Percentiles rank a stretch among this genome's conserved stretches.
Conservation (phyloP, 2,888 invertebrate genomes). For the Aplocera efformata region DNA sequence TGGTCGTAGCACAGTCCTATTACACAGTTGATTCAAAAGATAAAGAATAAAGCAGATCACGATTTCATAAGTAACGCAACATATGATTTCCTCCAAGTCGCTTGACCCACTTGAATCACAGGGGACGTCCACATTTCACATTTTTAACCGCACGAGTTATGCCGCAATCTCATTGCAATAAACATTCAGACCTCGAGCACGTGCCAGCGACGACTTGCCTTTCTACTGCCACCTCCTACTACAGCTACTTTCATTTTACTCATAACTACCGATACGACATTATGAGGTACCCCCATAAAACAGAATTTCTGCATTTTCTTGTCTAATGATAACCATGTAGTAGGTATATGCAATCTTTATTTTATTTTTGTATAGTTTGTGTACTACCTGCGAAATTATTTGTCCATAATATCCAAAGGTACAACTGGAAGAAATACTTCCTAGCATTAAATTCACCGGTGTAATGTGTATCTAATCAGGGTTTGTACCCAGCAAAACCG, state of each 20-base stretch:
- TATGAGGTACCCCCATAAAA: too few relatives aligned
- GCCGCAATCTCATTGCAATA: conserved; percentile 68
- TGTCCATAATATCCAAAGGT: too few relatives aligned
- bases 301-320: too few relatives aligned
- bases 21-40: too few relatives aligned
- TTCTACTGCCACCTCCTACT: conserved; percentile 20
- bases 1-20: too few relatives aligned
- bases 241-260: conserved; percentile 6
- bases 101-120: conserved; percentile 34
- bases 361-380: too few relatives aligned
- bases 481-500: too few relatives aligned
- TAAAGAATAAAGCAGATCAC: conserved; percentile 4
- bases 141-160: conserved; percentile 57
- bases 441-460: too few relatives aligned
- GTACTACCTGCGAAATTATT: too few relatives aligned
- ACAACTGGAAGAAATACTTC: too few relatives aligned
- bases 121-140: conserved; percentile 42
- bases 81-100: conserved; percentile 9
- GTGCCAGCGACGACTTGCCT: conserved; percentile 54
- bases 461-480: too few relatives aligned
- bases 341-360: neutral
- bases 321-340: too few relatives aligned
- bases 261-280: conserved; percentile 18
- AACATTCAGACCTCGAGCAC: conserved; percentile 59
- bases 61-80: conserved; percentile 6